phyloP scores from a whole-genome alignment of 2,888 invertebrate species.

The Brachyptera risi region DNA sequence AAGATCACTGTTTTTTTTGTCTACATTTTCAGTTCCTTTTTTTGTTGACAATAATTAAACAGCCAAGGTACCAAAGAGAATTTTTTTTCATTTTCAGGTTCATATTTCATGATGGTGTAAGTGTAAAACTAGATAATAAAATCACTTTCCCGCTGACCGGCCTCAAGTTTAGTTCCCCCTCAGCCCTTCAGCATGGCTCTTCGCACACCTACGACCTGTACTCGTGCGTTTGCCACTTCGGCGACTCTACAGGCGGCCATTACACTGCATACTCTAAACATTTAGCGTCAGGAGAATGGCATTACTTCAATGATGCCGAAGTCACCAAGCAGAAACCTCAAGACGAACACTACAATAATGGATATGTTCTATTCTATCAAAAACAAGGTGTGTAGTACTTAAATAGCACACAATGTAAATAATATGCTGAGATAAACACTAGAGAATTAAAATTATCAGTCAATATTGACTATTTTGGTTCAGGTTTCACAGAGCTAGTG shows the following conservation, averaged over 20 bases:
- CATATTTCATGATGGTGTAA: conserved; percentile 57
- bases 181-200: conserved; percentile 39
- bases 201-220: conserved; percentile 55
- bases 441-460: no score
- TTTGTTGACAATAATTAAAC: neutral
- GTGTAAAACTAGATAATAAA: conserved; percentile 58
- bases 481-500: no score
- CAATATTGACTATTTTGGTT: no score
- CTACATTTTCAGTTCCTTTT: no score
- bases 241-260: conserved; percentile 59
- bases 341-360: conserved; percentile 56
- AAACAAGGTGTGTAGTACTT: conserved; percentile 48
- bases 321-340: conserved; percentile 52
- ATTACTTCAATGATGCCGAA: conserved; percentile 57
- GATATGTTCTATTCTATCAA: conserved; percentile 60
- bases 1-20: no score
- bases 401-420: no score
- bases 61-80: neutral
- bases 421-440: no score
- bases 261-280: conserved; percentile 59
- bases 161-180: conserved; percentile 50
- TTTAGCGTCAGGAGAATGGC: conserved; percentile 53
- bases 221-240: conserved; percentile 60
- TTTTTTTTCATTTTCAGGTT: conserved; percentile 46
- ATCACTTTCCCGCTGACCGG: conserved; percentile 57